phyloP scores from a whole-genome alignment of 2,113 vertebrate genomes.

The Caretta caretta region DNA sequence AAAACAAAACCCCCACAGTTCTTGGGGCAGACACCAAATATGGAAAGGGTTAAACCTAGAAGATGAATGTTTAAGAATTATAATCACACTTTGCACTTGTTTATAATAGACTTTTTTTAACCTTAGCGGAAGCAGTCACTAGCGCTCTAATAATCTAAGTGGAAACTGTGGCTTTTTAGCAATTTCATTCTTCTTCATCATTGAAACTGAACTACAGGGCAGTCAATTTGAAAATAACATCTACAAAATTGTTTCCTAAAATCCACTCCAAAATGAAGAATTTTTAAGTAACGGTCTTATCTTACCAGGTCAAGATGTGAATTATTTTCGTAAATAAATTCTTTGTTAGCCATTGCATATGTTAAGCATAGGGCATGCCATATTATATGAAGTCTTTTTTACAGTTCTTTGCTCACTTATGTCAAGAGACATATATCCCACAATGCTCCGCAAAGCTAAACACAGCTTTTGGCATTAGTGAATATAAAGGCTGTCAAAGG shows the following conservation, averaged over 20 bases:
- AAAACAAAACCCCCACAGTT: neutral
- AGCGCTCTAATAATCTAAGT: neutral
- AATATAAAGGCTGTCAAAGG: too few relatives aligned
- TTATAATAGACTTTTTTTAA: neutral
- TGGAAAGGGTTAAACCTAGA: neutral
- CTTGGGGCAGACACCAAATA: neutral
- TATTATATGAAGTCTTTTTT: too few relatives aligned
- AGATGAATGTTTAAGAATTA: neutral
- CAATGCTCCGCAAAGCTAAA: too few relatives aligned
- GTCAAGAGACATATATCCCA: too few relatives aligned
- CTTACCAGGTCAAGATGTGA: neutral
- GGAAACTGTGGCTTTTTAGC: neutral
- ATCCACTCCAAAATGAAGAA: neutral
- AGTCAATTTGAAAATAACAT: neutral
- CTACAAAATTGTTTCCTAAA: neutral
- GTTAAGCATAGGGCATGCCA: too few relatives aligned
- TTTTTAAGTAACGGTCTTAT: neutral
- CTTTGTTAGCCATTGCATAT: too few relatives aligned
- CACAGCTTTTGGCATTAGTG: too few relatives aligned
- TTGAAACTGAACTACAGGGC: neutral
- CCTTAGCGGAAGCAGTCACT: neutral
- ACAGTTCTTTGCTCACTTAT: too few relatives aligned
- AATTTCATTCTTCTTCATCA: neutral
- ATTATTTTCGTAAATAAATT: neutral
- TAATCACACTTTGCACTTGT: neutral